phyloP scores from a whole-genome alignment of 2,888 invertebrate species.

The Drosophila paranaensis region DNA sequence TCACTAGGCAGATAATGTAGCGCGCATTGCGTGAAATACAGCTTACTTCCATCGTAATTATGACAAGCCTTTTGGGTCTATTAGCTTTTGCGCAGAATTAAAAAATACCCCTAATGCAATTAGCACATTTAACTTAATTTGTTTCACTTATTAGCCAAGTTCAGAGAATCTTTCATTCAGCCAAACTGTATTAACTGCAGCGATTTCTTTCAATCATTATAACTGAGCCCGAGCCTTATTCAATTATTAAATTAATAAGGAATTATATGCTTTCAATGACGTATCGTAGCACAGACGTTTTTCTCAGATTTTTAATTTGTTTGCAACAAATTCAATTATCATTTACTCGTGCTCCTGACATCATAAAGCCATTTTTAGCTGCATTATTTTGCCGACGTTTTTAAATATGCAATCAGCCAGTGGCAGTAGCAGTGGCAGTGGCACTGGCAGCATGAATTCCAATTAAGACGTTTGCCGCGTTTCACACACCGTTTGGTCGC shows the following conservation, averaged over 20 bases:
- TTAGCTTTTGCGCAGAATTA: neutral
- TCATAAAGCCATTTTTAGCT: neutral
- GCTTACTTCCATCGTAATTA: neutral
- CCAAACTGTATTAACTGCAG: neutral
- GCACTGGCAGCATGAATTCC: slow-evolving; percentile 20
- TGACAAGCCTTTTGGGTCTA: neutral
- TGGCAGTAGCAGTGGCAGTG: slow-evolving; percentile 1
- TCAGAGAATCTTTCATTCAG: neutral
- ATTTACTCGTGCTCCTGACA: neutral
- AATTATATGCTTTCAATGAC: no score
- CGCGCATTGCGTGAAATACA: neutral
- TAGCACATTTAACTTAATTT: neutral
- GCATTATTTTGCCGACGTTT: neutral
- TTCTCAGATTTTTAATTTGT: neutral
- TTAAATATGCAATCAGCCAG: slow-evolving; percentile 5
- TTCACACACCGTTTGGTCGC: slow-evolving; percentile 23
- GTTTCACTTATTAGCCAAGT: neutral
- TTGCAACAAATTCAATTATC: neutral
- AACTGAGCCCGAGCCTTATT: no score
- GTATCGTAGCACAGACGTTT: no score
- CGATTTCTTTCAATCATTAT: neutral
- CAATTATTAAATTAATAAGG: no score
- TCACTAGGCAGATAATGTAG: slow-evolving; percentile 39
- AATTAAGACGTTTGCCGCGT: slow-evolving; percentile 33
- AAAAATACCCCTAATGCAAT: neutral